A percentile compares a stretch with the other conserved stretches of the same genome.
Conservation (phyloP, 1,140 invertebrate species). For the Magallana gigas region DNA sequence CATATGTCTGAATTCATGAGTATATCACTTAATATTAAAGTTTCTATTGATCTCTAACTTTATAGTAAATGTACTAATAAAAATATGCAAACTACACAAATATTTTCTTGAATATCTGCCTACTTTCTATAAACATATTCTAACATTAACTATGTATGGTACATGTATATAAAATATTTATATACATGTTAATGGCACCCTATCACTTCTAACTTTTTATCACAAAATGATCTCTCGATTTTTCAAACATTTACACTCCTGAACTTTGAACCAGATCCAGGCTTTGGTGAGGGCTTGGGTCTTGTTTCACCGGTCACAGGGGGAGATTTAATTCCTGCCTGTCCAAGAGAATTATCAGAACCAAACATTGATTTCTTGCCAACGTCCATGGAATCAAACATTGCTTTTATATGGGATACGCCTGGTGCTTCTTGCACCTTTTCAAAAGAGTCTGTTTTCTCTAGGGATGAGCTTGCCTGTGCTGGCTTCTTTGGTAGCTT, state of each 20-base stretch:
- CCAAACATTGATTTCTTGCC: slow-evolving; percentile 20
- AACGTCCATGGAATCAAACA: slow-evolving; percentile 58
- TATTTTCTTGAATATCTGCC: too few relatives aligned
- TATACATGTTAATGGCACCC: not conserved
- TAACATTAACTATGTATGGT: not conserved
- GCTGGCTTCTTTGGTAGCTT: slow-evolving; percentile 12
- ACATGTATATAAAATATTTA: not conserved
- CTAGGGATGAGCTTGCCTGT: slow-evolving; percentile 32
- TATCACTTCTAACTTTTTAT: not conserved
- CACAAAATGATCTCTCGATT: not conserved
- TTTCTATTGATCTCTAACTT: too few relatives aligned
- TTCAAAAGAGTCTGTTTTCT: slow-evolving; percentile 30
- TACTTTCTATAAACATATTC: not conserved
- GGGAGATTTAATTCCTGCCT: slow-evolving; percentile 18
- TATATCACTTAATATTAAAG: too few relatives aligned
- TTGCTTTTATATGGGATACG: slow-evolving; percentile 53
- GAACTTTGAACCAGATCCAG: slow-evolving; percentile 52
- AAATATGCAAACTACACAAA: too few relatives aligned
- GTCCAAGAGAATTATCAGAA: slow-evolving; percentile 34
- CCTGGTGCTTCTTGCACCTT: slow-evolving; percentile 36
- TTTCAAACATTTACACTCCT: slow-evolving; percentile 56
- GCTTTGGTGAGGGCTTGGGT: slow-evolving; percentile 47
- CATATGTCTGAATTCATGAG: too few relatives aligned
- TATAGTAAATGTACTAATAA: too few relatives aligned
- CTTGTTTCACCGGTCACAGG: slow-evolving; percentile 21